Conservation (phyloP, 2,888 invertebrate species). For the Drosophila tripunctata region DNA sequence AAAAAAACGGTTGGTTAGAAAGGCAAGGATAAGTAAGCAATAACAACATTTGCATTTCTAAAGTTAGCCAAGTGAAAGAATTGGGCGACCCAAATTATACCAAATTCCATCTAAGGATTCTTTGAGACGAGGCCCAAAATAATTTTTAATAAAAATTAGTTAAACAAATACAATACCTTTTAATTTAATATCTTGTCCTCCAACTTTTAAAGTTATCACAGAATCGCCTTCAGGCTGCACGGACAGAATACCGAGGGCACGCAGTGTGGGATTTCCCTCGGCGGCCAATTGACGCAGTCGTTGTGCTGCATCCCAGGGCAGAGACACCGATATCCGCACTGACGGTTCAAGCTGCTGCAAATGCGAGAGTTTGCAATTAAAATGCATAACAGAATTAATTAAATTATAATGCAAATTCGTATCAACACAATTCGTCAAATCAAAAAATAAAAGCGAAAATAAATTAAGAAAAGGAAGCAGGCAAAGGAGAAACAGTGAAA, state of each 20-base stretch:
- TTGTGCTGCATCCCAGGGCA: slow-evolving; percentile 97
- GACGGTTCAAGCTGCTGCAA: slow-evolving; percentile 91
- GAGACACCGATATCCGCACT: slow-evolving; percentile 98
- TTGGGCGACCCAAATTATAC: too few relatives aligned
- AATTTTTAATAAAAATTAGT: too few relatives aligned
- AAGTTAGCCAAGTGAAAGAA: too few relatives aligned
- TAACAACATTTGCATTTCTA: too few relatives aligned
- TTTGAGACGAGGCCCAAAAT: too few relatives aligned
- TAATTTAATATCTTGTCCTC: slow-evolving; percentile 88
- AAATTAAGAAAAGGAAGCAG: too few relatives aligned
- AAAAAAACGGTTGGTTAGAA: neutral
- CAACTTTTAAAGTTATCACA: slow-evolving; percentile 89
- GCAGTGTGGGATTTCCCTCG: slow-evolving; percentile 94
- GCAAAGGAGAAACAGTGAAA: slow-evolving; percentile 36
- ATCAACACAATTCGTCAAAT: too few relatives aligned
- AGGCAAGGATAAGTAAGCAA: too few relatives aligned
- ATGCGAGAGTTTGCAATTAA: slow-evolving; percentile 6
- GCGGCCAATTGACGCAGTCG: slow-evolving; percentile 95
- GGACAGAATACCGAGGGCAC: slow-evolving; percentile 96
- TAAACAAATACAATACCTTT: slow-evolving; percentile 59
- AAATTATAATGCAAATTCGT: neutral
- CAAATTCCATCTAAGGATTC: too few relatives aligned
- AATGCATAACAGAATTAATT: slow-evolving; percentile 23
- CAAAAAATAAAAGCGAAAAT: too few relatives aligned
- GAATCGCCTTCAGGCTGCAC: slow-evolving; percentile 97